Percentiles rank a stretch among this genome's conserved stretches.
Evolutionary conservation across 92 coral and sea anemone genomes (phyloP).

Genomic region (Muricea muricata): DNA sequence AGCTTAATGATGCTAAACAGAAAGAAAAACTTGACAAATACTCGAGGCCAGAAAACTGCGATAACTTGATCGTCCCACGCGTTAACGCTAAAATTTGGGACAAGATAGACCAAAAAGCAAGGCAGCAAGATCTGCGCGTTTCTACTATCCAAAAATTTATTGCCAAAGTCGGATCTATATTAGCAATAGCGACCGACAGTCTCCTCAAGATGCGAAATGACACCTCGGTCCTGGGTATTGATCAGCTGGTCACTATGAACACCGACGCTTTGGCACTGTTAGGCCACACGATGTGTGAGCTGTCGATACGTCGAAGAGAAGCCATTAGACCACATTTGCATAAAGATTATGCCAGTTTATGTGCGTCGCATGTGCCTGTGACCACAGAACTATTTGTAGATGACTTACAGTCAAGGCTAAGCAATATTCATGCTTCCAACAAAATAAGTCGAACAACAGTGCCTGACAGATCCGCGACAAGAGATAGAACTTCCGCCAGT

Average conservation of each 20-base stretch:
- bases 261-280: constrained; percentile 51
- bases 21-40: too few species aligned
- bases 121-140: background rate
- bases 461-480: too few species aligned
- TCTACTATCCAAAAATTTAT: constrained; percentile 12
- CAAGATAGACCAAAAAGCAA: constrained; percentile 16
- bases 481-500: background rate
- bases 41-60: too few species aligned
- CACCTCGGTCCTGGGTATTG: too few species aligned
- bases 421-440: constrained; percentile 32
- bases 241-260: constrained; percentile 29
- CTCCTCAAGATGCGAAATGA: background rate
- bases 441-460: background rate
- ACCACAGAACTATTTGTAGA: constrained; percentile 54
- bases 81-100: constrained; percentile 58
- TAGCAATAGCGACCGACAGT: constrained; percentile 2
- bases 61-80: constrained; percentile 44
- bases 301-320: constrained; percentile 41
- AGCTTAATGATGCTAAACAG: constrained; percentile 37
- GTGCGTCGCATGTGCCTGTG: constrained; percentile 40
- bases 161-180: constrained; percentile 22
- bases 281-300: constrained; percentile 22
- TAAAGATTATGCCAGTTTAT: constrained; percentile 38
- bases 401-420: constrained; percentile 44
- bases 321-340: constrained; percentile 47